Percentiles rank a stretch among this genome's conserved stretches.
Conservation (phyloP, 2,113 vertebrate genomes). For the Blennius ocellaris region DNA sequence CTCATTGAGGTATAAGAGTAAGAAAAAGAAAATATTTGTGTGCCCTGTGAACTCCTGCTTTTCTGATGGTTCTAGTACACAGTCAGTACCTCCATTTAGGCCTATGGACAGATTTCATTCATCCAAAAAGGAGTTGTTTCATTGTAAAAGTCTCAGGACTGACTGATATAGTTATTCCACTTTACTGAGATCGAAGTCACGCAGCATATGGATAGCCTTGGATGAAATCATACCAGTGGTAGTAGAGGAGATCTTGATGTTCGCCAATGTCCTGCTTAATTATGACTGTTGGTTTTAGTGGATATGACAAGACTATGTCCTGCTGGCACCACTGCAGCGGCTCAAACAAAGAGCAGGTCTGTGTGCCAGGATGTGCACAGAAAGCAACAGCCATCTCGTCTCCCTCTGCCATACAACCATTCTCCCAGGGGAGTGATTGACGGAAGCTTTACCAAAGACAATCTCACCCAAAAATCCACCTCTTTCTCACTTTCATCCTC, state of each 20-base stretch:
- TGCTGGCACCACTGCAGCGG: constrained; percentile 34
- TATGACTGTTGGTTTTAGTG: constrained; percentile 49
- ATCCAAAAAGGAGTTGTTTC: neutral
- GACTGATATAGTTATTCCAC: neutral
- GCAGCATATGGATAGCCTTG: neutral
- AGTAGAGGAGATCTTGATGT: constrained; percentile 35
- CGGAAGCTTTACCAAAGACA: constrained; percentile 58
- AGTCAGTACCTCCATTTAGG: neutral
- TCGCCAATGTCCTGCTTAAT: constrained; percentile 54
- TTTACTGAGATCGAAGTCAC: constrained; percentile 6
- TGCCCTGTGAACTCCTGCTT: no score
- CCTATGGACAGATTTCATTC: neutral
- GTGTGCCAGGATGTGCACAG: constrained; percentile 41
- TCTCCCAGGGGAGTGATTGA: constrained; percentile 65
- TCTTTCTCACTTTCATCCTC: constrained; percentile 52
- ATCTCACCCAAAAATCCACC: constrained; percentile 56
- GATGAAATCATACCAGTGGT: neutral
- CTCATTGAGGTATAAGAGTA: constrained; percentile 1
- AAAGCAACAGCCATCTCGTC: constrained; percentile 38
- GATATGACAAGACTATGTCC: constrained; percentile 52
- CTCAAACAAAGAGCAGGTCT: constrained; percentile 61
- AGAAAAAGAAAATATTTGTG: neutral
- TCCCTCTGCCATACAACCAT: constrained; percentile 36
- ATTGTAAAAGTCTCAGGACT: constrained; percentile 4
- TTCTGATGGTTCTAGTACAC: constrained; percentile 11